phyloP scores from a whole-genome alignment of 2,797 vertebrate genomes.

The Babyrousa celebensis region DNA sequence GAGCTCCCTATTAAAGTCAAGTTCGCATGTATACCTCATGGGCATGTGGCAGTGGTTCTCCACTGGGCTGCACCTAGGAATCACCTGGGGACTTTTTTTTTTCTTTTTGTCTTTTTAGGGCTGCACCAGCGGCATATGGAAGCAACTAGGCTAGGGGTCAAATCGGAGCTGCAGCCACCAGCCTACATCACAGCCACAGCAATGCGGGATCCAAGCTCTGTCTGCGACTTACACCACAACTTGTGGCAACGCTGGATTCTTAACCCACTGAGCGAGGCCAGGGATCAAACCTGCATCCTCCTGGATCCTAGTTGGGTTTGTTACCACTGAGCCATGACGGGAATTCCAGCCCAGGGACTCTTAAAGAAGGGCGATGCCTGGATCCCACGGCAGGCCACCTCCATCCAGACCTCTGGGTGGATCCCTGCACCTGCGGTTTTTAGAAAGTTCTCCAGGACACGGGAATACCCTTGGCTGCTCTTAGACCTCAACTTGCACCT shows the following conservation, averaged over 20 bases:
- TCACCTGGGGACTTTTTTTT: not conserved
- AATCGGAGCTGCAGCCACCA: too few relatives aligned
- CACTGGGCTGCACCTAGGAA: not conserved
- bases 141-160: too few relatives aligned
- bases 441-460: not conserved
- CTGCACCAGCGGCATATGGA: too few relatives aligned
- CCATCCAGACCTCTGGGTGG: not conserved
- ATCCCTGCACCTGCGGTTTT: not conserved
- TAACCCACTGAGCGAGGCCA: too few relatives aligned
- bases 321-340: too few relatives aligned
- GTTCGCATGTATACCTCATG: not conserved
- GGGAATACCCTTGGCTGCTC: not conserved
- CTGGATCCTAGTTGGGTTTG: too few relatives aligned
- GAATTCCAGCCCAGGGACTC: not conserved
- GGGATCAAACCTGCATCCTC: too few relatives aligned
- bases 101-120: too few relatives aligned
- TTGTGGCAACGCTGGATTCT: too few relatives aligned
- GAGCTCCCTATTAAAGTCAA: not conserved
- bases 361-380: not conserved
- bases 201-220: too few relatives aligned
- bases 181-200: too few relatives aligned
- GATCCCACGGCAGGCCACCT: not conserved
- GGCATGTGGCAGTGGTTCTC: accelerated
- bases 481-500: not conserved
- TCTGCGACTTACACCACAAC: too few relatives aligned